A percentile compares a stretch with the other conserved stretches of the same genome.
Conservation (phyloP, 2,797 vertebrate species). For the Alauda arvensis region DNA sequence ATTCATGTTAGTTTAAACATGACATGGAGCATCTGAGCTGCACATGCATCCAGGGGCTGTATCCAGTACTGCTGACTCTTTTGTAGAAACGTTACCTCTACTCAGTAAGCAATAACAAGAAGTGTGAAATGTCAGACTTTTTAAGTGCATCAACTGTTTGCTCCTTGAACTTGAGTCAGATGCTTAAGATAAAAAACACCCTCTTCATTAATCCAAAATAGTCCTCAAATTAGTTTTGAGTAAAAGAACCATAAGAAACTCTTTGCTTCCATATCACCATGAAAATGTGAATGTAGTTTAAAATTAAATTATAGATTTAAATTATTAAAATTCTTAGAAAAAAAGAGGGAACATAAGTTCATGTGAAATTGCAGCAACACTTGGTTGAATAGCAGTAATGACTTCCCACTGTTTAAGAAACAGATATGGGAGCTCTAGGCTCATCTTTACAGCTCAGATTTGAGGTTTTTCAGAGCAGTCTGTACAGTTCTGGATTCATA, state of each 20-base stretch:
- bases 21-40: background rate
- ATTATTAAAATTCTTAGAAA: background rate
- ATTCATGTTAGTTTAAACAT: background rate
- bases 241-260: background rate
- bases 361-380: background rate
- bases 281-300: background rate
- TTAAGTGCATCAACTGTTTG: background rate
- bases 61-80: background rate
- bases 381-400: background rate
- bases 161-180: background rate
- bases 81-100: background rate
- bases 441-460: background rate
- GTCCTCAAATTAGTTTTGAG: background rate
- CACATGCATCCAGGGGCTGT: background rate
- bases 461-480: background rate
- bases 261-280: background rate
- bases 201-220: background rate
- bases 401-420: background rate
- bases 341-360: background rate
- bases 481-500: background rate
- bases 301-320: background rate
- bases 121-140: background rate
- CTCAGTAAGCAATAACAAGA: fast-evolving
- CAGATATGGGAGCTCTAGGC: background rate
- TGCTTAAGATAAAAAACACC: background rate